These are phyloP conservation scores for Eurystomus glaucurus DNA, from an alignment of 2,797 vertebrate species.

Conservation along the genomic window DNA sequence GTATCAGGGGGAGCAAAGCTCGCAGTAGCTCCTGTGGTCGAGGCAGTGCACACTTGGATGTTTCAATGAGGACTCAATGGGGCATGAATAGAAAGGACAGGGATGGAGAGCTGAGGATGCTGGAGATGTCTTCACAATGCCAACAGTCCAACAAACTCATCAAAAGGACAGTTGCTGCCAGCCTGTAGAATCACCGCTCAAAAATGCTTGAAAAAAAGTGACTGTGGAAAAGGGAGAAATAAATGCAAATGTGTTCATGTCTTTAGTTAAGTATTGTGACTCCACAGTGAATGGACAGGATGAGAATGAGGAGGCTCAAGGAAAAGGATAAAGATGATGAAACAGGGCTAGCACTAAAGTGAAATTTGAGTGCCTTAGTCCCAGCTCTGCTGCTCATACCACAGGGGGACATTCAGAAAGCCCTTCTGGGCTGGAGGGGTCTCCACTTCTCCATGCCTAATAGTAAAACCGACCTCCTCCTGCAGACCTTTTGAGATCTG, in stretches of 20 bases:
- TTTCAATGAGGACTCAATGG: not conserved
- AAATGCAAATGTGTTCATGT: not conserved
- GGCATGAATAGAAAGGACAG: not conserved
- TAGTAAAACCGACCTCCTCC: not conserved
- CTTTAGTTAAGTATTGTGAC: not conserved
- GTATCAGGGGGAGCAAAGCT: not conserved
- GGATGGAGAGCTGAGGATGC: not conserved
- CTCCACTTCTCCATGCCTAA: not conserved
- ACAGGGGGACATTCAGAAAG: not conserved
- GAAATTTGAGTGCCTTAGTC: not conserved
- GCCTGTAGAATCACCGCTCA: not conserved
- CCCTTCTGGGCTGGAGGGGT: not conserved
- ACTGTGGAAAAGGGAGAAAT: not conserved
- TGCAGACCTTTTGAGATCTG: conserved; percentile 2
- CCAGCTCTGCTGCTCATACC: not conserved
- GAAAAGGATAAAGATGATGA: not conserved
- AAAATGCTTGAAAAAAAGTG: not conserved
- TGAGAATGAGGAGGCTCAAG: not conserved
- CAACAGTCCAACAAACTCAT: not conserved
- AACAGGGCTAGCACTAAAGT: not conserved
- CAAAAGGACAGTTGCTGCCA: not conserved
- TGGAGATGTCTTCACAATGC: not conserved
- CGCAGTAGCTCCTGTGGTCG: not conserved
- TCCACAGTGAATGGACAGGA: not conserved
- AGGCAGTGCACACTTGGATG: not conserved